phyloP scores from a whole-genome alignment of 37 sponge, comb jelly and placozoan genomes.

The Trichoplax adhaerens region DNA sequence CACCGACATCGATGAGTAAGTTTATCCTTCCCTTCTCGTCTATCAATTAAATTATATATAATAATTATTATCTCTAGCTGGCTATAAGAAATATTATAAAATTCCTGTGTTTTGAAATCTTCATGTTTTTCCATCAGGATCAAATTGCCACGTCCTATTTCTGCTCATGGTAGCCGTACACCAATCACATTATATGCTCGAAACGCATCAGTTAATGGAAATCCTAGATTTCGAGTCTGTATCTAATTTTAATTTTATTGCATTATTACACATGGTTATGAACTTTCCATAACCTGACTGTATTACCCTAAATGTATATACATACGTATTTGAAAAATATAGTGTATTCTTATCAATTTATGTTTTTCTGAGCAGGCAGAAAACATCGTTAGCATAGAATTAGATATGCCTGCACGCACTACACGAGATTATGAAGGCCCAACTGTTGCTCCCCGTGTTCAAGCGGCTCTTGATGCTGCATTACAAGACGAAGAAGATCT shows the following conservation, averaged over 20 bases:
- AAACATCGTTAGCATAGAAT: constrained; percentile 63
- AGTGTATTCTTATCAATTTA: not conserved
- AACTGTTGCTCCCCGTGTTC: constrained; percentile 45
- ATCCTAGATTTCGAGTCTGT: constrained; percentile 60
- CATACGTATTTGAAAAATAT: not conserved
- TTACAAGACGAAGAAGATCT: constrained; percentile 75
- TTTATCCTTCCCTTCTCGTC: not conserved
- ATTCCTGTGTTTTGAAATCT: too few species aligned
- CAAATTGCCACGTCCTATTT: constrained; percentile 22
- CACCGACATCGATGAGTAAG: constrained; percentile 6
- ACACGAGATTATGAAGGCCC: constrained; percentile 84
- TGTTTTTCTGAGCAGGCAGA: constrained; percentile 3
- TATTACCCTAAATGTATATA: too few species aligned
- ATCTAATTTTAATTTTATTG: not conserved
- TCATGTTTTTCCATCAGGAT: too few species aligned
- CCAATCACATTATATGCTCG: constrained; percentile 44
- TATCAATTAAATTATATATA: not conserved
- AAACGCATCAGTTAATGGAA: constrained; percentile 33
- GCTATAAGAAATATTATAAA: too few species aligned
- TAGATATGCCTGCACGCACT: constrained; percentile 83
- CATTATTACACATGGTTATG: too few species aligned
- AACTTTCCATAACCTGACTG: too few species aligned
- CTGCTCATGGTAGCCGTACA: constrained; percentile 24
- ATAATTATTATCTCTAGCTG: too few species aligned
- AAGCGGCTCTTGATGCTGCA: constrained; percentile 70